Evolutionary conservation across 2,888 invertebrate species (phyloP).

Genomic region (Caenorhabditis angaria): DNA sequence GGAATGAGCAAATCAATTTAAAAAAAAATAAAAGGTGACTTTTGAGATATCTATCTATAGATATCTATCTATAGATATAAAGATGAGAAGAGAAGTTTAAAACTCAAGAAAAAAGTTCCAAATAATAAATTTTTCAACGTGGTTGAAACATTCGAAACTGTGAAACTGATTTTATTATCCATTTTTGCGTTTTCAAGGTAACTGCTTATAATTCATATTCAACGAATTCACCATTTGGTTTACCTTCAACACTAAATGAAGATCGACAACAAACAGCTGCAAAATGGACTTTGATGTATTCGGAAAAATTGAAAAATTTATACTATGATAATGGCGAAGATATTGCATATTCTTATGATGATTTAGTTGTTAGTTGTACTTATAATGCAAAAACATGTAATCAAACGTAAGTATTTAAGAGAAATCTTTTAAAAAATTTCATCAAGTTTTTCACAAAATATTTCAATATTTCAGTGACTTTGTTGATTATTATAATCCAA

Average conservation of each 20-base stretch:
- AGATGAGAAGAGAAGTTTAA: no score
- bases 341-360: constrained; percentile 60
- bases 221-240: constrained; percentile 50
- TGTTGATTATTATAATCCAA: constrained; percentile 69
- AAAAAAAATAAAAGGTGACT: no score
- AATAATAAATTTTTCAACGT: no score
- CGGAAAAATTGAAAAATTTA: constrained; percentile 38
- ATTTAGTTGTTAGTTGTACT: constrained; percentile 67
- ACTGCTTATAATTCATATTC: constrained; percentile 44
- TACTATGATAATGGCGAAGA: constrained; percentile 23
- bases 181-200: no score
- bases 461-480: constrained; percentile 71
- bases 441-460: background rate
- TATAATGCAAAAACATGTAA: constrained; percentile 67
- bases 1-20: no score
- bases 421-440: constrained; percentile 1
- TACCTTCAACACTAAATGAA: constrained; percentile 43
- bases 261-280: constrained; percentile 46
- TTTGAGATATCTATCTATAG: no score
- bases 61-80: no score
- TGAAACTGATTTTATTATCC: no score
- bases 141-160: no score
- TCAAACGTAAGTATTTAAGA: constrained; percentile 34
- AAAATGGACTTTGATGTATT: constrained; percentile 55
- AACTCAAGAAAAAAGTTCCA: no score